These are phyloP conservation scores for Plecotus auritus DNA, from an alignment of 2,113 vertebrate species.

Conservation along the genomic window DNA sequence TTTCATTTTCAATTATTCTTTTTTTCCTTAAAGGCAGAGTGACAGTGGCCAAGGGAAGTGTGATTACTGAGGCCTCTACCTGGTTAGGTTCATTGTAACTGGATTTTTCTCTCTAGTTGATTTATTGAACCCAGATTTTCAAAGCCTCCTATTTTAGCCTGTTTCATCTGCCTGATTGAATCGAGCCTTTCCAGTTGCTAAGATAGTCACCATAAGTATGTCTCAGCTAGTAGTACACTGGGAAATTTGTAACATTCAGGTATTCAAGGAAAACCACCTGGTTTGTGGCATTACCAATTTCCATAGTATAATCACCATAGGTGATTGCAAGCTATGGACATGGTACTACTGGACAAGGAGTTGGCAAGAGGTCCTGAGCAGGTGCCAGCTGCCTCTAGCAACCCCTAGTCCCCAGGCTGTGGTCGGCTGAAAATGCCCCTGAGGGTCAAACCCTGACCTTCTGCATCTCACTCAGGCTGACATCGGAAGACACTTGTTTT, in stretches of 20 bases:
- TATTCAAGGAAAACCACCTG: not conserved
- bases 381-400: not conserved
- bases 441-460: not conserved
- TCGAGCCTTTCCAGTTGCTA: not conserved
- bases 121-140: not conserved
- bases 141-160: not conserved
- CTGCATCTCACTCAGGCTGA: not conserved
- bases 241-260: not conserved
- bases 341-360: not conserved
- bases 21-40: not conserved
- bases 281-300: not conserved
- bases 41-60: not conserved
- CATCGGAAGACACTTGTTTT: not conserved
- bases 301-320: not conserved
- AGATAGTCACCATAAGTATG: not conserved
- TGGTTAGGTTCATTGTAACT: not conserved
- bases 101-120: not conserved
- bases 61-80: not conserved
- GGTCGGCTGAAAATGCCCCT: not conserved
- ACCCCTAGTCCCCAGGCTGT: not conserved
- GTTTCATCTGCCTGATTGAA: not conserved
- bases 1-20: not conserved
- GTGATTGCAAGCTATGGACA: not conserved
- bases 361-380: not conserved
- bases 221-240: too few relatives aligned